Percentiles rank a stretch among this genome's conserved stretches.
phyloP scores from a whole-genome alignment of 1,140 invertebrate genomes.

The Drosophila truncata region DNA sequence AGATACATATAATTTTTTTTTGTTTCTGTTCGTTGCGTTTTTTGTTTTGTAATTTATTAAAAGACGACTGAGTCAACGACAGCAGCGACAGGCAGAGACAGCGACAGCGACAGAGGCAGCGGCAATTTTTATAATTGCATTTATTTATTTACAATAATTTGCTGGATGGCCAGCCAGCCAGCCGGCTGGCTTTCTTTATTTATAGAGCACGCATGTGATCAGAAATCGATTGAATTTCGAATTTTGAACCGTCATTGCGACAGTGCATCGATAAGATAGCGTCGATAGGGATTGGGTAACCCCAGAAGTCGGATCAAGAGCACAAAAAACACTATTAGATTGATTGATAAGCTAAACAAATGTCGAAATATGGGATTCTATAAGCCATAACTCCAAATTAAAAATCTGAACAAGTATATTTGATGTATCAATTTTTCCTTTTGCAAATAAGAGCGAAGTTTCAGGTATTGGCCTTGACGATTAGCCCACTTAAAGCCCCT shows the following conservation, averaged over 20 bases:
- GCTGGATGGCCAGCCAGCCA: not conserved
- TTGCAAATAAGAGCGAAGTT: not conserved
- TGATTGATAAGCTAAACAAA: not conserved
- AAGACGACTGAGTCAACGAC: slow-evolving; percentile 43
- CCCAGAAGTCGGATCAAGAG: slow-evolving; percentile 14
- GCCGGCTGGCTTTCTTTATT: slow-evolving; percentile 41
- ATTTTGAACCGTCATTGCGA: slow-evolving; percentile 44
- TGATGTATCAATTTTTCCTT: too few species aligned
- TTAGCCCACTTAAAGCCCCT: slow-evolving; percentile 30
- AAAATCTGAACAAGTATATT: not conserved
- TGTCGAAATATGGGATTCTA: not conserved
- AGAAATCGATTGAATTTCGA: slow-evolving; percentile 69
- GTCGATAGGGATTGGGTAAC: slow-evolving; percentile 26
- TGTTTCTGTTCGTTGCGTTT: slow-evolving; percentile 20
- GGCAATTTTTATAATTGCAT: slow-evolving; percentile 69
- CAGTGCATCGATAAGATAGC: slow-evolving; percentile 64
- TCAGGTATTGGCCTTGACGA: slow-evolving; percentile 10
- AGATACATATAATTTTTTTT: slow-evolving; percentile 36
- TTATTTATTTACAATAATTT: slow-evolving; percentile 73
- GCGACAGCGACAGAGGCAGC: slow-evolving; percentile 2
- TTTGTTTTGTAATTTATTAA: slow-evolving; percentile 53
- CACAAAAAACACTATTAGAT: not conserved
- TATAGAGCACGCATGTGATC: slow-evolving; percentile 63
- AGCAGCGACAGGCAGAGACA: slow-evolving; percentile 2
- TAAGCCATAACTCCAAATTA: not conserved